Evolutionary conservation across 2,888 invertebrate genomes (phyloP), one percentile per base, ranked within the genome.

Genomic region (Bombylius discolor): DNA sequence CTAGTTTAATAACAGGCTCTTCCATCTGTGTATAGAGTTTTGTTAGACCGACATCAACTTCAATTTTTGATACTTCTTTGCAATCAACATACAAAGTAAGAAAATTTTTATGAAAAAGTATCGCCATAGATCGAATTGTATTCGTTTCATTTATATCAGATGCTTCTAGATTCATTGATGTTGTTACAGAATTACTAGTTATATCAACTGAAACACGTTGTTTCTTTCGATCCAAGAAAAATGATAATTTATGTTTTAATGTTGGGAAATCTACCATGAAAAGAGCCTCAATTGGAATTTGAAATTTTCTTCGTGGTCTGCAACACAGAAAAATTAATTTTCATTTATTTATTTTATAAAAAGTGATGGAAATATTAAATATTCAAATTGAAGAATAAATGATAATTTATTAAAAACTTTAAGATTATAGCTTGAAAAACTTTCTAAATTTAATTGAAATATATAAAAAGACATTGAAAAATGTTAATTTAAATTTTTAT

Each of bases 251-350:
- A 51, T 74, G 72, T 61, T 74, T 73, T 42, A 73, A 56, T 52
- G 68, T 70, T 55, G 74, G 74, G 54, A 74, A 74, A 57, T 74
- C 74, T 52, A 74, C 73, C 73, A 74, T 72, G 52, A 74, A 74
- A n/a, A 74, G 64, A 1, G 74, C 74, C 59, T 74, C 74, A 52
- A 74, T 72, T 6, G 73, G 69, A 55, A 74, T 74, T 59, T 73
- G 72, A 52, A 72, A 54, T 61, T 74, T 74, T 55, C 74, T 69
- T 1, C 74, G 70, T 0, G 74, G 74, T 57, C 74, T 73, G 53
- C 44, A 31, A 51, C 36, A n/a, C 31, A 53, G 36, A n/a, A 42
- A 47, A 55, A 57, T 32, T 53, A 14, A 31, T 23, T 23, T 23
- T 23, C 23, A n/a, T 13, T n/a, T 42, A 46, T 47, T 49, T 36